Evolutionary conservation across 2,113 vertebrate genomes (phyloP).

Genomic region (Rallus limicola): DNA sequence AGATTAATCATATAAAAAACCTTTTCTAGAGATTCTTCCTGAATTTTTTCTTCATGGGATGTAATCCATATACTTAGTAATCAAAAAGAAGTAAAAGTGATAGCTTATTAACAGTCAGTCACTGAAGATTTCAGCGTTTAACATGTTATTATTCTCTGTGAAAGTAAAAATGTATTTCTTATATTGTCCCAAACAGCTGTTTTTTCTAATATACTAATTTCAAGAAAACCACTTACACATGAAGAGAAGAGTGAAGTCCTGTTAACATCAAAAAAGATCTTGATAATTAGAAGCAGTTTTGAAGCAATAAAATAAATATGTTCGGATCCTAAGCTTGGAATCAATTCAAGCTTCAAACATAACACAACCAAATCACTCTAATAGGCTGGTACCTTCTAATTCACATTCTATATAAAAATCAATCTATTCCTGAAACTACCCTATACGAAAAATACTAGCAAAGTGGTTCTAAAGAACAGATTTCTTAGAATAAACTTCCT

Average conservation of each 20-base stretch:
- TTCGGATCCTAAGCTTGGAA: slow-evolving; percentile 29
- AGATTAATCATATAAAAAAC: background rate
- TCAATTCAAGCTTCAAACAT: slow-evolving; percentile 34
- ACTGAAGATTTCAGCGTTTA: slow-evolving; percentile 20
- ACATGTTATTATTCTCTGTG: slow-evolving; percentile 11
- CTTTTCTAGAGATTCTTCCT: slow-evolving; percentile 1
- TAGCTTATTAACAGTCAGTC: slow-evolving; percentile 39
- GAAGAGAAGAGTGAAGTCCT: slow-evolving; percentile 7
- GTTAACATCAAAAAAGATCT: background rate
- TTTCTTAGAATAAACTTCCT: slow-evolving; percentile 1
- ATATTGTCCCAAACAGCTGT: slow-evolving; percentile 4
- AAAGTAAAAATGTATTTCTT: slow-evolving; percentile 44
- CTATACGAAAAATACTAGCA: slow-evolving; percentile 3
- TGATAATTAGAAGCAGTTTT: slow-evolving; percentile 25
- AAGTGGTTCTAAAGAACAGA: slow-evolving; percentile 45
- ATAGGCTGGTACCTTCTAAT: slow-evolving; percentile 25
- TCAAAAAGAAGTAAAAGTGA: background rate
- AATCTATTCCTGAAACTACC: slow-evolving; percentile 20
- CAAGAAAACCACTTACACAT: slow-evolving; percentile 1
- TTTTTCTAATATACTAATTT: slow-evolving; percentile 28
- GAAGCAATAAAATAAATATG: slow-evolving; percentile 53
- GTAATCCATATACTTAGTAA: background rate
- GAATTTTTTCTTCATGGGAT: background rate
- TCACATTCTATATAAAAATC: slow-evolving; percentile 27
- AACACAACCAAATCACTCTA: slow-evolving; percentile 12